Conservation (phyloP, 37 sponge, comb jelly and placozoan species). For the Halisarca cf. caerulea region DNA sequence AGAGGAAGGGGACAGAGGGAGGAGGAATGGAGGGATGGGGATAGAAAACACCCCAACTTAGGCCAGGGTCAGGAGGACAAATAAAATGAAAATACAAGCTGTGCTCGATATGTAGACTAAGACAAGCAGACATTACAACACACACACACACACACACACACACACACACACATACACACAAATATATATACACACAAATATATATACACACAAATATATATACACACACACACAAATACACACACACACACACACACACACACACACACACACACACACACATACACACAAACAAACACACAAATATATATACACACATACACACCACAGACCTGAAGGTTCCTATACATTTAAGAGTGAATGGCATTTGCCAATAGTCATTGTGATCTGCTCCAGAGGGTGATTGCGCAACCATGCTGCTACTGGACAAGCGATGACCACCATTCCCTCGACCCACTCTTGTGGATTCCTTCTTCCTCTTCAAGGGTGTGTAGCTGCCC, state of each 20-base stretch:
- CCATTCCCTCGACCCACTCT: not conserved
- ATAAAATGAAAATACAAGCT: not conserved
- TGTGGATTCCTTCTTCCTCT: slow-evolving; percentile 18
- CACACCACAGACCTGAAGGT: slow-evolving; percentile 76
- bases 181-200: no score
- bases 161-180: no score
- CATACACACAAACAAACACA: no score
- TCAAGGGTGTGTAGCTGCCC: slow-evolving; percentile 19
- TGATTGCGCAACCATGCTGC: not conserved
- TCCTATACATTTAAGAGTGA: slow-evolving; percentile 94
- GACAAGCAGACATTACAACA: no score
- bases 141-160: no score
- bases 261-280: no score
- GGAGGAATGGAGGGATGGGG: not conserved
- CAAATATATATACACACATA: no score
- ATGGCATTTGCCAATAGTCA: slow-evolving; percentile 85
- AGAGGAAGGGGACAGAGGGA: not conserved
- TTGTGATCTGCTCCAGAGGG: not conserved
- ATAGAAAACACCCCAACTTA: not conserved
- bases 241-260: no score
- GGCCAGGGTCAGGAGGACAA: not conserved
- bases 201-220: no score
- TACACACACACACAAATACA: no score
- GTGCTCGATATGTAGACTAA: not conserved
- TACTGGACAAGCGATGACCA: slow-evolving; percentile 50